phyloP scores from a whole-genome alignment of 2,113 vertebrate genomes.

The Cisticola juncidis region DNA sequence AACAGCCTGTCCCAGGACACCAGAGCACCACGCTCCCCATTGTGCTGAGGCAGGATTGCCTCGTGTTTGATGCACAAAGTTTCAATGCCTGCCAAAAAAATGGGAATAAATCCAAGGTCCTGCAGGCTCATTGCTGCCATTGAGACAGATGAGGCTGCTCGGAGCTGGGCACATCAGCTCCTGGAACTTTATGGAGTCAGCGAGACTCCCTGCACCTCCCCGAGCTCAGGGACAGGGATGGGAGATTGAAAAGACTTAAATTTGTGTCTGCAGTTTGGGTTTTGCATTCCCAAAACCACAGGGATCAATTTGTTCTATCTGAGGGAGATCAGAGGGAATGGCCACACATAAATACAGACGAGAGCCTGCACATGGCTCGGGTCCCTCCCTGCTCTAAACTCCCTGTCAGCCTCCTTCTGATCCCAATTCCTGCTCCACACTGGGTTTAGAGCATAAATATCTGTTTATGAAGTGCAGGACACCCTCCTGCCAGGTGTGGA shows the following conservation, averaged over 20 bases:
- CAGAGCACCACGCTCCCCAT: fast-evolving
- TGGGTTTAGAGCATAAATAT: background rate
- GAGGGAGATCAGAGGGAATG: background rate
- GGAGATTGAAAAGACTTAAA: conserved; percentile 30
- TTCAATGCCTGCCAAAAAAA: background rate
- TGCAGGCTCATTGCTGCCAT: background rate
- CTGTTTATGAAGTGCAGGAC: background rate
- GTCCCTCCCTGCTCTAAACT: background rate
- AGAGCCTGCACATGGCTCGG: background rate
- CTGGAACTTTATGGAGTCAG: background rate
- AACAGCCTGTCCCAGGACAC: background rate
- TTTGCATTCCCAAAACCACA: background rate
- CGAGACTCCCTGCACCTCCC: background rate
- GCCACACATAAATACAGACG: conserved; percentile 25
- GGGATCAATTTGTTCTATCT: conserved; percentile 35
- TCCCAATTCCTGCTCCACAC: background rate
- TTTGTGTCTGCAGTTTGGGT: conserved; percentile 36
- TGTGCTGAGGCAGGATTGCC: background rate
- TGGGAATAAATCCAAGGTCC: background rate
- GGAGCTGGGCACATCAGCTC: background rate
- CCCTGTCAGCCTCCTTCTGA: background rate
- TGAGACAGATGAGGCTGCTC: background rate
- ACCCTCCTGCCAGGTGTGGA: background rate
- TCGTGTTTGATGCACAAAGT: background rate
- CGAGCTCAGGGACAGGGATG: background rate